Conservation (phyloP, 2,113 vertebrate genomes). For the Salvelinus alpinus region DNA sequence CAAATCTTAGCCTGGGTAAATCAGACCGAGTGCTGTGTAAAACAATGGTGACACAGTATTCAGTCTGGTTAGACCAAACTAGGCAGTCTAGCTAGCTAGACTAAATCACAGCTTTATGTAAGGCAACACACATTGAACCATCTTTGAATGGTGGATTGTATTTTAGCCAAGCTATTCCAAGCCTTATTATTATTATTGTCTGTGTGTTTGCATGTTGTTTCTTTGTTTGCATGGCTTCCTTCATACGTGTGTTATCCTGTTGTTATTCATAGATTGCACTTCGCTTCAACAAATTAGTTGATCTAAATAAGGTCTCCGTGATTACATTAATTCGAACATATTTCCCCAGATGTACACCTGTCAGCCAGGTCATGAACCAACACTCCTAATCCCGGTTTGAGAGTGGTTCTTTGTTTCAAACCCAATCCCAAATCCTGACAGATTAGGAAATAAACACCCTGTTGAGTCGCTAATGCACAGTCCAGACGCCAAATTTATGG, state of each 20-base stretch:
- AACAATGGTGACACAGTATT: too few relatives aligned
- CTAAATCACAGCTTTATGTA: neutral
- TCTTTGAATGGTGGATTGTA: neutral
- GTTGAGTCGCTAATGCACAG: constrained; percentile 15
- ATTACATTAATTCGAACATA: neutral
- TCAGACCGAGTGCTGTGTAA: neutral
- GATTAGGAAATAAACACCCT: constrained; percentile 35
- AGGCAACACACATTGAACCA: neutral
- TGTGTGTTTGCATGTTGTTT: neutral
- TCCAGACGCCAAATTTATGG: too few relatives aligned
- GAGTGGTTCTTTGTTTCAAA: constrained; percentile 28
- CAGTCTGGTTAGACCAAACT: too few relatives aligned
- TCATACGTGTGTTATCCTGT: too few relatives aligned
- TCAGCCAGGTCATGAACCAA: constrained; percentile 12
- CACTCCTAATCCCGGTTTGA: constrained; percentile 29
- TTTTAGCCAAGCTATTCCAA: too few relatives aligned
- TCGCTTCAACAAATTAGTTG: neutral
- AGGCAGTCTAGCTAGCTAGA: neutral
- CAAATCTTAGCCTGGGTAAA: neutral
- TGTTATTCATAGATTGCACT: neutral
- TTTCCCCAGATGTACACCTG: constrained; percentile 15
- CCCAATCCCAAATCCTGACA: constrained; percentile 20
- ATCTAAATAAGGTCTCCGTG: constrained; percentile 19
- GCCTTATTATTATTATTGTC: neutral
- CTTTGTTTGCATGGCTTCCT: too few relatives aligned